Percentiles rank a stretch among this genome's conserved stretches.
phyloP scores from a whole-genome alignment of 2,888 invertebrate species.

The Augiades crinisus region DNA sequence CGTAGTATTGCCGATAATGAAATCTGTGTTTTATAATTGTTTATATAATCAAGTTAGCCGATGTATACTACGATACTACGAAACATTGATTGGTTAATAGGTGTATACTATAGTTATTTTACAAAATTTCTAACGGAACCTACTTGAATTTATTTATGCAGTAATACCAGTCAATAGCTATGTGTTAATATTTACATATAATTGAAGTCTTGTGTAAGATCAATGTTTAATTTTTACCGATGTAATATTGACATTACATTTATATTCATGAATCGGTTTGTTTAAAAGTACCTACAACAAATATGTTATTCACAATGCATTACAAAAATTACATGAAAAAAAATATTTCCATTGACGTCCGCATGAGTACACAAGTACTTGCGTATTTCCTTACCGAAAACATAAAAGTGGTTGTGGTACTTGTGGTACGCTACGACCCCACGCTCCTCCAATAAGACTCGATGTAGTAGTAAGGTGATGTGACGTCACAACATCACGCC shows the following conservation, averaged over 20 bases:
- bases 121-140: not conserved
- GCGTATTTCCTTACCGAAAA: constrained; percentile 15
- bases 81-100: not conserved
- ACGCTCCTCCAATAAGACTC: constrained; percentile 54
- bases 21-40: not conserved
- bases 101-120: not conserved
- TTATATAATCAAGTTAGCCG: not conserved
- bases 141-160: too few relatives aligned
- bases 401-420: constrained; percentile 11
- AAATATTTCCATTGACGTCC: constrained; percentile 16
- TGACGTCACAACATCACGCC: constrained; percentile 80
- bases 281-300: too few relatives aligned
- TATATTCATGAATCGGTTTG: too few relatives aligned
- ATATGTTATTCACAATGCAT: too few relatives aligned
- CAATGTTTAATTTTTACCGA: too few relatives aligned
- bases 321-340: not conserved
- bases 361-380: constrained; percentile 7
- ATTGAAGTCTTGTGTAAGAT: not conserved
- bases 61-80: not conserved
- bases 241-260: too few relatives aligned
- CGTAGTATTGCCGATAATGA: constrained; percentile 18
- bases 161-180: too few relatives aligned
- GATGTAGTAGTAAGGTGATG: constrained; percentile 68
- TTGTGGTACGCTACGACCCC: constrained; percentile 7
- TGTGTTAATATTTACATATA: not conserved